Percentiles rank a stretch among this genome's conserved stretches.
phyloP scores from a whole-genome alignment of 2,888 invertebrate species.

The Zootermopsis nevadensis region DNA sequence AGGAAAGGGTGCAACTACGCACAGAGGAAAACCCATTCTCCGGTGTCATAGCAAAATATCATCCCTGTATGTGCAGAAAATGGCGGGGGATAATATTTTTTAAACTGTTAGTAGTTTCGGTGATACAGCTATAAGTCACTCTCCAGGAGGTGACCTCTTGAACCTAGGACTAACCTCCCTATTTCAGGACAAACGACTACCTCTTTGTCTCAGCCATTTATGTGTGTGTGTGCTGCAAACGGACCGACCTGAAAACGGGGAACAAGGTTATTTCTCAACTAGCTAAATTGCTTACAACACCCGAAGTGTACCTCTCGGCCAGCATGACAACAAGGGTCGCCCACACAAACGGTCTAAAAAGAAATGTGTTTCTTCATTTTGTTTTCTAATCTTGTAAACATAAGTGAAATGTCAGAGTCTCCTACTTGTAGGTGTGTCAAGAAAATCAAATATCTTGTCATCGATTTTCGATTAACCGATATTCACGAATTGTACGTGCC shows the following conservation, averaged over 20 bases:
- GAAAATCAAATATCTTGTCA: background rate
- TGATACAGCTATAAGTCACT: slow-evolving; percentile 8
- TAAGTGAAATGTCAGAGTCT: background rate
- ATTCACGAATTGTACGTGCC: no score
- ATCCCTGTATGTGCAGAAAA: background rate
- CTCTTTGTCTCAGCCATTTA: background rate
- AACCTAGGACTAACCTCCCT: background rate
- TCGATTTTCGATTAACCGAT: no score
- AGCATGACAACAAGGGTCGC: background rate
- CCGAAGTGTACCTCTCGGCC: background rate
- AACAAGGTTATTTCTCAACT: background rate
- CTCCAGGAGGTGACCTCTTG: slow-evolving; percentile 7
- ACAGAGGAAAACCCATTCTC: no score
- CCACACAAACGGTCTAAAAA: background rate
- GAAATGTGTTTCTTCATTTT: background rate
- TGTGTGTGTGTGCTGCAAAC: background rate
- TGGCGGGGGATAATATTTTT: background rate
- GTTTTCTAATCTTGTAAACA: background rate
- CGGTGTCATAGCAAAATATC: no score
- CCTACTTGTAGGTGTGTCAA: no score
- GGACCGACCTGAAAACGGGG: background rate
- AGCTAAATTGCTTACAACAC: no score
- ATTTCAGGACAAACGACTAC: background rate
- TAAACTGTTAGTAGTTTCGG: background rate
- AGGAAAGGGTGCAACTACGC: no score